These are phyloP conservation scores for Halisarca cf. caerulea DNA, from an alignment of 37 sponge, comb jelly and placozoan species.

Conservation along the genomic window DNA sequence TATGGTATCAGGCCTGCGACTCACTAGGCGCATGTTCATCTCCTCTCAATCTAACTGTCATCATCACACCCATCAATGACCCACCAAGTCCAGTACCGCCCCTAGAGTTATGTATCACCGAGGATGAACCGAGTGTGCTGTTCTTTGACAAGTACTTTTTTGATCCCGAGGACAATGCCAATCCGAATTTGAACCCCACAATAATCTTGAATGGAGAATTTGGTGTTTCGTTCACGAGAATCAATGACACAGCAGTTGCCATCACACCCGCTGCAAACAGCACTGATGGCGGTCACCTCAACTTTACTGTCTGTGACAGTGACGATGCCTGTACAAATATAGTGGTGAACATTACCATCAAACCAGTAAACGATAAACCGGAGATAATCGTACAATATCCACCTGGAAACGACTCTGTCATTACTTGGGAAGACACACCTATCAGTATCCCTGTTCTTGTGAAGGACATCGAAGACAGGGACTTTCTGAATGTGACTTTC, in stretches of 20 bases:
- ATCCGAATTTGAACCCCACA: constrained; percentile 37
- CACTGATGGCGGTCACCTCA: constrained; percentile 34
- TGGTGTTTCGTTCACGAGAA: background rate
- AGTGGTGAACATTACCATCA: constrained; percentile 46
- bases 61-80: constrained; percentile 74
- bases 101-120: constrained; percentile 34
- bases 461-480: constrained; percentile 55
- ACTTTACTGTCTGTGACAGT: constrained; percentile 70
- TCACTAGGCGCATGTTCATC: constrained; percentile 58
- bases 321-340: constrained; percentile 35
- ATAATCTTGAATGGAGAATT: background rate
- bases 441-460: constrained; percentile 42
- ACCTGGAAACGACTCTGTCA: background rate
- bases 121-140: constrained; percentile 54
- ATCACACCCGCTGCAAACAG: constrained; percentile 43
- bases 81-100: constrained; percentile 63
- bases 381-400: constrained; percentile 34
- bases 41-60: constrained; percentile 42
- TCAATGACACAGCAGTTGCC: background rate
- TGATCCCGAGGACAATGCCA: constrained; percentile 80
- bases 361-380: constrained; percentile 76
- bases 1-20: constrained; percentile 80
- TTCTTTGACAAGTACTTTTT: constrained; percentile 60
- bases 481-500: constrained; percentile 20
- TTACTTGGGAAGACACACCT: constrained; percentile 59